phyloP scores from a whole-genome alignment of 2,113 vertebrate species.

The Rhabdornis inornatus region DNA sequence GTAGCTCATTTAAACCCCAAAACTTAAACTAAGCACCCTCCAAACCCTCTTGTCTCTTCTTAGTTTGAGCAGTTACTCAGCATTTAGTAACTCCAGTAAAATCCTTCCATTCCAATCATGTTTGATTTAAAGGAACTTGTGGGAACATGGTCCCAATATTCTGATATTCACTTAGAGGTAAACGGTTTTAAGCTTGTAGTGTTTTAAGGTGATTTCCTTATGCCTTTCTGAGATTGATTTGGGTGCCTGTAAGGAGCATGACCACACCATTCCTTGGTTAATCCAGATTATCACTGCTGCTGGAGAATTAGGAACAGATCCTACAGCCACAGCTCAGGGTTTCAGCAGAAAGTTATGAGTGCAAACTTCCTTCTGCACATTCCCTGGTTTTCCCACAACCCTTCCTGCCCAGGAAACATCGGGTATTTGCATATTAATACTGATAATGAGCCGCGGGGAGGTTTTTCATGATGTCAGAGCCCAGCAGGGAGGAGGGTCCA shows the following conservation, averaged over 20 bases:
- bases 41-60: not conserved
- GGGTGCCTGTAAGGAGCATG: not conserved
- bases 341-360: not conserved
- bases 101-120: not conserved
- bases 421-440: not conserved
- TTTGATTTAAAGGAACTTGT: not conserved
- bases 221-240: not conserved
- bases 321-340: not conserved
- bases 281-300: not conserved
- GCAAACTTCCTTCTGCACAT: not conserved
- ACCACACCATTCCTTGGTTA: not conserved
- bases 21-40: not conserved
- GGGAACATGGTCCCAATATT: not conserved
- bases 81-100: not conserved
- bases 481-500: not conserved
- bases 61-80: not conserved
- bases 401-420: not conserved
- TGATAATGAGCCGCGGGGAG: rapidly evolving
- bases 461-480: not conserved
- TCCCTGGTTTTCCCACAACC: not conserved
- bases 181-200: not conserved
- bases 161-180: not conserved
- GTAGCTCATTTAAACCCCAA: not conserved
- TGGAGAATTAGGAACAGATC: rapidly evolving
- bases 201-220: not conserved